Base-by-base conservation (phyloP, 2,888 invertebrate species). In the Volucella bombylans region DNA sequence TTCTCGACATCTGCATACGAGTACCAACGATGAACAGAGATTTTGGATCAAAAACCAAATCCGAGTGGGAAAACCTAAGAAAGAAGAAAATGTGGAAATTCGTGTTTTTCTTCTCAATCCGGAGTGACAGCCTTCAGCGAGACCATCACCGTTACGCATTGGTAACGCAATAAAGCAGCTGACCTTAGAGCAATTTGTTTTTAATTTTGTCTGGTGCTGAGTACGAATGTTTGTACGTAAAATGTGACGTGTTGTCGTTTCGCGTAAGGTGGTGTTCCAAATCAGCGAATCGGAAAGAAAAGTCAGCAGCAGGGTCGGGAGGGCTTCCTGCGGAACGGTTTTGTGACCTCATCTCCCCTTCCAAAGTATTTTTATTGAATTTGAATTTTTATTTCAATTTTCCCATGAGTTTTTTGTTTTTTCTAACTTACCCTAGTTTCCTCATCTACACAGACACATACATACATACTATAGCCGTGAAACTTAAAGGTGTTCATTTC, bases 241-340 rank as follows among this genome's bases (percentile, higher is more conserved):
- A 59, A 43, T 49, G 62, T 45, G 69, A 65, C 47, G 69, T 15
- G 57, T 54, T 2, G 52, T 71, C 59, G 76, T 79, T 80, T 85
- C 85, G 85, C 85, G 85, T 85, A 85, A 80, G 80, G 85, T 85
- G 85, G 80, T 81, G 85, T 85, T 85, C 85, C 85, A 85, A 85
- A 81, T 85, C 85, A 85, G 76, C 85, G 85, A 64, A 81, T 85
- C 76, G 85, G 64, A 71, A 72, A 80, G 80, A 38, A 38, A 52
- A 61, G 59, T 38, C 59, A 47, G 15, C 59, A 47, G 15, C 43
- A 52, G 72, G 38, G 59, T 59, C 61, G 45, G 52, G 57, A 67
- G 71, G 71, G 54, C 74, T 83, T 79, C 69, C 69, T 64, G 73
- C 31, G 43, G 49, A 57, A 49, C 61, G 52, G 14, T 49, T 49